Percentiles rank a stretch among this genome's conserved stretches.
Evolutionary conservation across 37 sponge, comb jelly and placozoan genomes (phyloP).

Genomic region (Chondrosia reniformis): DNA sequence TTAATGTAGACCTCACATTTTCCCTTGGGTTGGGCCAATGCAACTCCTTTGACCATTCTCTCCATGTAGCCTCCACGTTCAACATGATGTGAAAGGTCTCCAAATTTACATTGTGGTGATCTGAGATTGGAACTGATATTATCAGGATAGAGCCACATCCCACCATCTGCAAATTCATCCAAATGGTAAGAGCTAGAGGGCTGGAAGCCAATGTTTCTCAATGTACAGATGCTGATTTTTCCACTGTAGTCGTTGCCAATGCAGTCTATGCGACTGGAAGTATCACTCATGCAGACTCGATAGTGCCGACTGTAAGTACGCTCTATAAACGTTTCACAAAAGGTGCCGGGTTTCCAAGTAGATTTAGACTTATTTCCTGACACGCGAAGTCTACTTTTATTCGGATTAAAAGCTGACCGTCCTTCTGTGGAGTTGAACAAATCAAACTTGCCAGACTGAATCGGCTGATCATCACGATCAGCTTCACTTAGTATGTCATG

Average conservation of each 20-base stretch:
- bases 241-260: no score
- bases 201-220: constrained; percentile 22
- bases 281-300: constrained; percentile 30
- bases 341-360: constrained; percentile 40
- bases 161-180: not conserved
- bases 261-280: no score
- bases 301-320: constrained; percentile 24
- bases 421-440: no score
- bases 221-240: constrained; percentile 46
- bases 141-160: not conserved
- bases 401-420: no score
- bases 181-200: not conserved
- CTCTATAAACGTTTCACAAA: constrained; percentile 52
- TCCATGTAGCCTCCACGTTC: constrained; percentile 35
- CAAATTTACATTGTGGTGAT: no score
- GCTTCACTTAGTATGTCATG: no score
- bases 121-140: no score
- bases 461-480: no score
- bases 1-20: constrained; percentile 44
- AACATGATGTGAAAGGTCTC: not conserved
- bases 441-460: no score
- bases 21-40: not conserved
- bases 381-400: no score
- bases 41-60: not conserved
- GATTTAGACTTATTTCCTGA: no score